Percentiles rank a stretch among this genome's conserved stretches.
Evolutionary conservation across 2,888 invertebrate genomes (phyloP).

Genomic region (Hemithea aestivaria): DNA sequence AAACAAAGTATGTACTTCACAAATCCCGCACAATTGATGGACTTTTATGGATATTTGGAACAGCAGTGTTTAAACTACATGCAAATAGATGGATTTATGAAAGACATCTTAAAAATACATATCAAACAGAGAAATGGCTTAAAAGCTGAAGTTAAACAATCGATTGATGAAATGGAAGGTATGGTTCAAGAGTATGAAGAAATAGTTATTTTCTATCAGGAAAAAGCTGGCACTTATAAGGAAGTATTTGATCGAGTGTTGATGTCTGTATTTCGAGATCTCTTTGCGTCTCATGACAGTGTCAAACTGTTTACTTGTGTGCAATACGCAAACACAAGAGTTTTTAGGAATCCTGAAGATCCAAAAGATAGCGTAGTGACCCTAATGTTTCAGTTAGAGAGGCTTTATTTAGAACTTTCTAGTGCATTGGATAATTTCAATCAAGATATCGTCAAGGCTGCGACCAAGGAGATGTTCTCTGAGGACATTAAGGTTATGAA

Average conservation of each 20-base stretch:
- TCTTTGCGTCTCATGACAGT: constrained; percentile 33
- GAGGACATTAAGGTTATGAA: constrained; percentile 34
- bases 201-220: constrained; percentile 27
- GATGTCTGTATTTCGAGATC: constrained; percentile 29
- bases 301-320: constrained; percentile 38
- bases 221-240: constrained; percentile 29
- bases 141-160: constrained; percentile 18
- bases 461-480: constrained; percentile 30
- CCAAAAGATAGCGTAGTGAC: constrained; percentile 32
- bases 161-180: constrained; percentile 25
- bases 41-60: constrained; percentile 26
- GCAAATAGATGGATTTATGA: constrained; percentile 28
- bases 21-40: constrained; percentile 29
- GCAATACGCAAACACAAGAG: constrained; percentile 31
- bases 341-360: constrained; percentile 33
- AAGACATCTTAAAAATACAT: constrained; percentile 21
- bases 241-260: constrained; percentile 31
- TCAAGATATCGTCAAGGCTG: constrained; percentile 31
- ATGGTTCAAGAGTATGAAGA: constrained; percentile 20
- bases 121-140: constrained; percentile 23
- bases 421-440: constrained; percentile 31
- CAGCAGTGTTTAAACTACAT: constrained; percentile 39
- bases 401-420: constrained; percentile 26
- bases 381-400: constrained; percentile 34
- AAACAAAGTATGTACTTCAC: constrained; percentile 29